These are phyloP conservation scores for Orthonyx spaldingii DNA, from an alignment of 2,113 vertebrate genomes.

Conservation along the genomic window DNA sequence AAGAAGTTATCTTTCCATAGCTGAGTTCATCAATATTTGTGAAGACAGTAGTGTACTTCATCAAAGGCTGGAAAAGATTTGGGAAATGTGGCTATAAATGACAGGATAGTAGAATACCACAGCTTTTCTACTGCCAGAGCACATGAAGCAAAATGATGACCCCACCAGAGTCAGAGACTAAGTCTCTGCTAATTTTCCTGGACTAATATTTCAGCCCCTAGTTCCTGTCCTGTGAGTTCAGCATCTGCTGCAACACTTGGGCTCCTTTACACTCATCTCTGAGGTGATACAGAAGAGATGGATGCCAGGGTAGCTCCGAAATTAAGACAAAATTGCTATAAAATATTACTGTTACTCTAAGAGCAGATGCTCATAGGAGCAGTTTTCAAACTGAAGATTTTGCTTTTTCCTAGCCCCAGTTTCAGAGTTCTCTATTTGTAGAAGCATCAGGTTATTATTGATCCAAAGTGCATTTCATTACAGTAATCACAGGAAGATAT, in stretches of 20 bases:
- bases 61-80: neutral
- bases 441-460: neutral
- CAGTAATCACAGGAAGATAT: neutral
- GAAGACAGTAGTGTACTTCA: neutral
- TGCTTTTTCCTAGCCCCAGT: neutral
- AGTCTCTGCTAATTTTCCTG: neutral
- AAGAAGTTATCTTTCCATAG: neutral
- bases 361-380: neutral
- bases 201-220: neutral
- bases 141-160: neutral
- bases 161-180: neutral
- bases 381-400: neutral
- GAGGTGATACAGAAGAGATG: neutral
- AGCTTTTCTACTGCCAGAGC: neutral
- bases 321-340: neutral
- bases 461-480: neutral
- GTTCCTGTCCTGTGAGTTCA: neutral
- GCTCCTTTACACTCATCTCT: neutral
- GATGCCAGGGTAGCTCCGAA: neutral
- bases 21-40: neutral
- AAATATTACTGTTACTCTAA: neutral
- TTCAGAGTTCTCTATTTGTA: neutral
- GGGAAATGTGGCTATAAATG: neutral
- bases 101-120: neutral
- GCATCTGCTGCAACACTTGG: neutral